phyloP scores from a whole-genome alignment of 1,140 invertebrate species.

The Drosophila ficusphila region DNA sequence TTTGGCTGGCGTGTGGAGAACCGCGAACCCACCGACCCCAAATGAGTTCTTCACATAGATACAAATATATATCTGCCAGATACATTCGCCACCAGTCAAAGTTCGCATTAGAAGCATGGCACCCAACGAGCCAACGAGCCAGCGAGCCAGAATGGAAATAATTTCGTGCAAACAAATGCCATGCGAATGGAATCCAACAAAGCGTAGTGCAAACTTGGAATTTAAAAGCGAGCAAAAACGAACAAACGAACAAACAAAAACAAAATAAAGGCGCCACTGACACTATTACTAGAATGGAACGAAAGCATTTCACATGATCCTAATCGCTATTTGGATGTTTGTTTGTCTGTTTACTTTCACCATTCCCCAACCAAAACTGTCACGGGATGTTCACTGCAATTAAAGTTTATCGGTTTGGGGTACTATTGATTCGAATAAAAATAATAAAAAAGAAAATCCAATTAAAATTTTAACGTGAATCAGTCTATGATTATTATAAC shows the following conservation, averaged over 20 bases:
- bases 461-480: too few species aligned
- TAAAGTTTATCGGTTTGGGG: neutral
- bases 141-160: slow-evolving; percentile 40
- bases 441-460: too few species aligned
- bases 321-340: slow-evolving; percentile 19
- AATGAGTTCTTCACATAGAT: slow-evolving; percentile 19
- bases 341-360: slow-evolving; percentile 1
- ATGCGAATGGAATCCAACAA: slow-evolving; percentile 28
- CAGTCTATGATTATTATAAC: too few species aligned
- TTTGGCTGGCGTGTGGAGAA: slow-evolving; percentile 39
- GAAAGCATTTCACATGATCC: slow-evolving; percentile 40
- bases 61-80: slow-evolving; percentile 6
- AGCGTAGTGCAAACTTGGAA: slow-evolving; percentile 7
- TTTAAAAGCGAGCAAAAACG: slow-evolving; percentile 20
- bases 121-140: slow-evolving; percentile 6
- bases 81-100: slow-evolving; percentile 57
- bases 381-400: neutral
- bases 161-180: slow-evolving; percentile 35
- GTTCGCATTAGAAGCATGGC: slow-evolving; percentile 58
- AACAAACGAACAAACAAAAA: slow-evolving; percentile 17
- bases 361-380: neutral
- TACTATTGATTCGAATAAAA: too few species aligned
- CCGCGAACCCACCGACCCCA: slow-evolving; percentile 25
- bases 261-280: slow-evolving; percentile 24
- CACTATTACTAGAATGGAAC: slow-evolving; percentile 27